Percentiles rank a stretch among this genome's conserved stretches.
Conservation (phyloP, 1,140 invertebrate genomes). For the Cephus cinctus region DNA sequence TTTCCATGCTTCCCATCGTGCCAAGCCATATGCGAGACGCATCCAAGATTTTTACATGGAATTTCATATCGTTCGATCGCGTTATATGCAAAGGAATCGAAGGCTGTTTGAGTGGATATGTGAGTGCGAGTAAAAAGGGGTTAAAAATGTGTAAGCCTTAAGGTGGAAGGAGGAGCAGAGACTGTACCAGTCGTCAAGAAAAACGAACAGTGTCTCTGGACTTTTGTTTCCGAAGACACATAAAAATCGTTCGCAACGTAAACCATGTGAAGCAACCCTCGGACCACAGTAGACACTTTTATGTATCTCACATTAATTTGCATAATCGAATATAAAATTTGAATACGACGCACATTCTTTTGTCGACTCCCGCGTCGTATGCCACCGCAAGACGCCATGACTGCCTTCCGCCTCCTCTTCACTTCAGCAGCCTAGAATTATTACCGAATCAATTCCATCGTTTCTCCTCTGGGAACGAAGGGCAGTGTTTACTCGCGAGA, state of each 20-base stretch:
- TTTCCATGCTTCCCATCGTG: conserved; percentile 30
- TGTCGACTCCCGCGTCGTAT: conserved; percentile 31
- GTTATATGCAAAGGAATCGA: conserved; percentile 19
- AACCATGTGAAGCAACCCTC: background rate
- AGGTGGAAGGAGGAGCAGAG: conserved; percentile 29
- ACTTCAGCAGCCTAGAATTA: background rate
- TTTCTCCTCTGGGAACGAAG: too few species aligned
- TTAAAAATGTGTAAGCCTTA: conserved; percentile 15
- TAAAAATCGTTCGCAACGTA: conserved; percentile 43
- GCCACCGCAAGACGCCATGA: conserved; percentile 24
- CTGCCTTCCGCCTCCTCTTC: background rate
- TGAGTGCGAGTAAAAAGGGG: conserved; percentile 7
- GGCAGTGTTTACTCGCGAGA: too few species aligned
- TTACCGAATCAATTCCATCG: conserved; percentile 4
- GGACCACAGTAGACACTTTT: conserved; percentile 44
- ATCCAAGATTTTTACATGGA: conserved; percentile 29
- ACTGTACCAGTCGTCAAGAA: too few species aligned
- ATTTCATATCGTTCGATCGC: conserved; percentile 26
- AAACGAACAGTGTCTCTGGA: conserved; percentile 43
- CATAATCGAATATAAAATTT: conserved; percentile 56
- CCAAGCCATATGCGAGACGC: conserved; percentile 38
- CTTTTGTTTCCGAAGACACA: conserved; percentile 53
- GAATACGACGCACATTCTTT: conserved; percentile 41
- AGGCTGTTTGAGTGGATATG: background rate
- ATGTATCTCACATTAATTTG: conserved; percentile 53